phyloP scores from a whole-genome alignment of 2,888 invertebrate species.

The Abscondita cerata region DNA sequence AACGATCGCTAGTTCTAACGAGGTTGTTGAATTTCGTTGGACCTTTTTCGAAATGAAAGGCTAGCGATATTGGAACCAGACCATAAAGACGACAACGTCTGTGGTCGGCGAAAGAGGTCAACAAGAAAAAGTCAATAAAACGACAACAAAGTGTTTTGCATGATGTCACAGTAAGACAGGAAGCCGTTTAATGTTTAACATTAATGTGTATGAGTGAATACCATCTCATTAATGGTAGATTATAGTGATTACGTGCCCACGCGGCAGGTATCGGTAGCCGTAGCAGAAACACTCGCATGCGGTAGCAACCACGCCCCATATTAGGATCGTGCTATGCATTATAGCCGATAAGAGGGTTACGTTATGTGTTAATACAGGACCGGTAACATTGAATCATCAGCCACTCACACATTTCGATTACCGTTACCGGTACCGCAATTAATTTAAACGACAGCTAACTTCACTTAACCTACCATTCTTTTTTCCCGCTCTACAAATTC shows the following conservation, averaged over 20 bases:
- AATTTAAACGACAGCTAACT: background rate
- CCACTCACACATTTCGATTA: constrained; percentile 17
- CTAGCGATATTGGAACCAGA: too few relatives aligned
- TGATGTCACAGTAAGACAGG: constrained; percentile 30
- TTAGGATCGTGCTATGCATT: constrained; percentile 45
- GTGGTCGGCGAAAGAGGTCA: too few relatives aligned
- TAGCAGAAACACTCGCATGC: constrained; percentile 38
- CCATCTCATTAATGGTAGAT: constrained; percentile 53
- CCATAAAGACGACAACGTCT: too few relatives aligned
- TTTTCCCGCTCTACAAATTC: too few relatives aligned
- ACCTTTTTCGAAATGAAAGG: too few relatives aligned
- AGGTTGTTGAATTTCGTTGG: too few relatives aligned
- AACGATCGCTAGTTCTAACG: too few relatives aligned
- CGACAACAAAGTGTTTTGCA: constrained; percentile 10
- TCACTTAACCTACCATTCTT: too few relatives aligned
- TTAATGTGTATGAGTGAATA: constrained; percentile 48
- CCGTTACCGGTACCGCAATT: constrained; percentile 12
- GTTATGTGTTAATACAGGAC: constrained; percentile 28
- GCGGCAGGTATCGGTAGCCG: constrained; percentile 43
- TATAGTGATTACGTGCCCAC: constrained; percentile 55
- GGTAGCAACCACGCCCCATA: constrained; percentile 46
- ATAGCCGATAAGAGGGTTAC: constrained; percentile 36
- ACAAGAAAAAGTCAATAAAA: too few relatives aligned
- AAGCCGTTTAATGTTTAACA: constrained; percentile 31
- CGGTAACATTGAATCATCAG: constrained; percentile 13